Evolutionary conservation across 2,888 invertebrate species (phyloP).

Genomic region (Drosophila colorata): DNA sequence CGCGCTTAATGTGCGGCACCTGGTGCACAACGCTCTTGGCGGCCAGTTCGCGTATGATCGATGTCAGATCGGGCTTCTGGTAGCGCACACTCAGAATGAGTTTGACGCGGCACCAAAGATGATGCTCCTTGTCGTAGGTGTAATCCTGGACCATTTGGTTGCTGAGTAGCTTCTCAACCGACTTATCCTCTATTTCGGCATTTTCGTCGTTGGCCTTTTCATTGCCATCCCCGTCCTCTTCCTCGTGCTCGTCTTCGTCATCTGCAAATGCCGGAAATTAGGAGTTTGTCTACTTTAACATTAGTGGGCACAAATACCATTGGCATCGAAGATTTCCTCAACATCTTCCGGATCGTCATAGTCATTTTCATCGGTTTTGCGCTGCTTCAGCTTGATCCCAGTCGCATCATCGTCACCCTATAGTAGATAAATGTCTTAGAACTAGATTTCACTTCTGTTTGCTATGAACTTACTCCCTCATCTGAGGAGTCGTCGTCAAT

Average conservation of each 20-base stretch:
- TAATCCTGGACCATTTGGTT: constrained; percentile 87
- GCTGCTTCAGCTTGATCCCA: constrained; percentile 86
- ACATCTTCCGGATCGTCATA: constrained; percentile 89
- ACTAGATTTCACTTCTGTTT: background rate
- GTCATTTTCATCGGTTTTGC: constrained; percentile 88
- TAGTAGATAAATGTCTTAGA: background rate
- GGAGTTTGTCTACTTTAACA: background rate
- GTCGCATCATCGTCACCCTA: constrained; percentile 84
- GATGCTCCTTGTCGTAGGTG: constrained; percentile 90
- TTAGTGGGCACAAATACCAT: constrained; percentile 57
- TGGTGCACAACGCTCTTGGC: constrained; percentile 91
- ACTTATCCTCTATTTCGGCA: constrained; percentile 62
- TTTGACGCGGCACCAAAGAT: constrained; percentile 94
- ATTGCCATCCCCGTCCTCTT: constrained; percentile 53
- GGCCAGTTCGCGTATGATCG: constrained; percentile 90
- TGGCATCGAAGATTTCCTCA: constrained; percentile 86
- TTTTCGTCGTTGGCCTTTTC: constrained; percentile 83
- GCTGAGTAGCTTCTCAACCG: constrained; percentile 76
- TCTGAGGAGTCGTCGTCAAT: constrained; percentile 84
- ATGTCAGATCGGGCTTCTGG: constrained; percentile 91
- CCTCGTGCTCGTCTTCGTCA: constrained; percentile 65
- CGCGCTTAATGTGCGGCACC: constrained; percentile 92
- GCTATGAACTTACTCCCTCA: constrained; percentile 69
- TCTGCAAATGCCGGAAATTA: constrained; percentile 16
- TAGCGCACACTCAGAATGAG: constrained; percentile 88